These are phyloP conservation scores for Heliconius eleuchia DNA, from an alignment of 1,140 invertebrate species.

Conservation along the genomic window DNA sequence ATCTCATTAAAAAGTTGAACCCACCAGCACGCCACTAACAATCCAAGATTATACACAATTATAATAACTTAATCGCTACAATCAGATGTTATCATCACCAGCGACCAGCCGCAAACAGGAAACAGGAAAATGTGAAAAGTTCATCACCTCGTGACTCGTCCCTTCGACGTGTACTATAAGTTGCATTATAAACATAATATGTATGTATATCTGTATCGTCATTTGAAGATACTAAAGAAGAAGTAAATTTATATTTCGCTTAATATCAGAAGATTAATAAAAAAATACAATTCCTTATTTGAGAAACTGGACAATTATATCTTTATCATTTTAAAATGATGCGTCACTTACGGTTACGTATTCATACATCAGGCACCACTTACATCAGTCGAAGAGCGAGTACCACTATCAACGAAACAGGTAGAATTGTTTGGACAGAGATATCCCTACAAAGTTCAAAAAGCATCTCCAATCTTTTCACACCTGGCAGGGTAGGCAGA, in stretches of 20 bases:
- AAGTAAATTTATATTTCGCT: too few relatives aligned
- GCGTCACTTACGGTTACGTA: not conserved
- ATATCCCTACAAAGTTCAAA: too few relatives aligned
- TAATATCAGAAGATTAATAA: not conserved
- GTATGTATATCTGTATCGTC: too few relatives aligned
- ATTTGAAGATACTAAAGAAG: too few relatives aligned
- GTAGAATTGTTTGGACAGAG: too few relatives aligned
- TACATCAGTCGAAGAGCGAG: not conserved
- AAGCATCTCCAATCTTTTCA: too few relatives aligned
- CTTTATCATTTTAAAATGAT: too few relatives aligned
- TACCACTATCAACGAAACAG: not conserved
- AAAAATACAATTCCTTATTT: not conserved
- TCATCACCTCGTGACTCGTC: not conserved
- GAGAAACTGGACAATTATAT: not conserved
- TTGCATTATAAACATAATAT: too few relatives aligned
- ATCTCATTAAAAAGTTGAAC: not conserved
- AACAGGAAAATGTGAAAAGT: conserved; percentile 1
- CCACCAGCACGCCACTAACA: not conserved
- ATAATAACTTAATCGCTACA: not conserved
- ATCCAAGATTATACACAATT: not conserved
- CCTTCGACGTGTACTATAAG: not conserved
- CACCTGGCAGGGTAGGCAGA: too few relatives aligned
- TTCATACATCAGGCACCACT: too few relatives aligned
- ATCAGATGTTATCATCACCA: not conserved
- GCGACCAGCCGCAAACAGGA: not conserved